Conservation (phyloP, 2,888 invertebrate species). For the Myopa tessellatipennis region DNA sequence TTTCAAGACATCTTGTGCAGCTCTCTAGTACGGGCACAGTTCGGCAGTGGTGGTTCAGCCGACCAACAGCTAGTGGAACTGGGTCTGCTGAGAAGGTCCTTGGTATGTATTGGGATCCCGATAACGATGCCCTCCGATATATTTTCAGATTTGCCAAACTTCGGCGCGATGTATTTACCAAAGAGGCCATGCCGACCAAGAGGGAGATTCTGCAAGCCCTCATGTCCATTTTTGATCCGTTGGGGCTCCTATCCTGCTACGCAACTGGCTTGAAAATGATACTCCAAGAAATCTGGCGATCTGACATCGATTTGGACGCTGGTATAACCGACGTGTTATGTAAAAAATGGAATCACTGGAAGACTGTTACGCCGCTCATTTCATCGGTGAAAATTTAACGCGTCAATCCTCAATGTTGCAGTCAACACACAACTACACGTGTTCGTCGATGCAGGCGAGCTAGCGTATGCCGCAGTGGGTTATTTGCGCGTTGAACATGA, state of each 20-base stretch:
- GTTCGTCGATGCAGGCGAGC: conserved; percentile 15
- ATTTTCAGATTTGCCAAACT: background rate
- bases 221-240: background rate
- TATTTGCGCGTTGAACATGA: background rate
- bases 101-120: background rate
- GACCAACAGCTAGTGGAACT: background rate
- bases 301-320: no score
- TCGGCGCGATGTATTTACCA: background rate
- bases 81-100: background rate
- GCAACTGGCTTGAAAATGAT: no score
- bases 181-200: background rate
- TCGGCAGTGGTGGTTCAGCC: background rate
- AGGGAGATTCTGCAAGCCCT: background rate
- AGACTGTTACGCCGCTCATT: no score
- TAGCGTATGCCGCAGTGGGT: background rate
- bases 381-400: no score
- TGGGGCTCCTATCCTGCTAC: no score
- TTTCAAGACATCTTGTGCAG: no score
- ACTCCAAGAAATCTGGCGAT: no score
- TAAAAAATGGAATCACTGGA: no score
- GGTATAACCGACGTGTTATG: no score
- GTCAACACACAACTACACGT: background rate
- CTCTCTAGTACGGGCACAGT: no score
- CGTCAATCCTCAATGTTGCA: no score
- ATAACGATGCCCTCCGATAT: background rate